Evolutionary conservation across 2,113 vertebrate species (phyloP).

Genomic region (Ramphastos sulfuratus): DNA sequence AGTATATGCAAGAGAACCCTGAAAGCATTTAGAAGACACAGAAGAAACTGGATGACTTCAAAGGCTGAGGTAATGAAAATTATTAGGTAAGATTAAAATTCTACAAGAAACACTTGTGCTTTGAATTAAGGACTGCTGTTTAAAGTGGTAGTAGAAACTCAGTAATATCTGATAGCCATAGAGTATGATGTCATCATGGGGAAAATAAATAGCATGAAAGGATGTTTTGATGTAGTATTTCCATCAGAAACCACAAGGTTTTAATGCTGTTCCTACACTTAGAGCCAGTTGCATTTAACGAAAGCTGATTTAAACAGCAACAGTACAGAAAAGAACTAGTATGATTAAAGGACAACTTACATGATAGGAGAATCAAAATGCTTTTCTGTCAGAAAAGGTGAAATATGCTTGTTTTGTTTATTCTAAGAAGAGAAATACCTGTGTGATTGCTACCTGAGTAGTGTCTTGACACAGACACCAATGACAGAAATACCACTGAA

Average conservation of each 20-base stretch:
- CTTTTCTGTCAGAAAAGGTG: not conserved
- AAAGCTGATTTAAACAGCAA: not conserved
- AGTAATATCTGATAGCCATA: not conserved
- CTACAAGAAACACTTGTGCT: not conserved
- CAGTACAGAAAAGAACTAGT: not conserved
- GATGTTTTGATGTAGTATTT: not conserved
- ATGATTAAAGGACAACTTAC: not conserved
- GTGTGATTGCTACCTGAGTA: not conserved
- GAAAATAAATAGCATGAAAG: not conserved
- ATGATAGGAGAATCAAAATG: not conserved
- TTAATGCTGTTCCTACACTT: not conserved
- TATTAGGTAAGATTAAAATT: not conserved
- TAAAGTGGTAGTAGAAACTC: not conserved
- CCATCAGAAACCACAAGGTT: not conserved
- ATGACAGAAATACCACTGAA: not conserved
- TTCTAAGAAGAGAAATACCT: not conserved
- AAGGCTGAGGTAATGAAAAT: not conserved
- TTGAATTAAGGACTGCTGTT: not conserved
- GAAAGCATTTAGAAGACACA: not conserved
- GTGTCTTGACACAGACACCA: rapidly evolving
- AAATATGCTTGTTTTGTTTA: not conserved
- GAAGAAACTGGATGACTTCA: not conserved
- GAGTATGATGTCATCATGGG: not conserved
- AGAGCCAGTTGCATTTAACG: not conserved
- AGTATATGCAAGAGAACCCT: not conserved